These are phyloP conservation scores for Orycteropus afer DNA, from an alignment of 2,113 vertebrate genomes.

Conservation along the genomic window DNA sequence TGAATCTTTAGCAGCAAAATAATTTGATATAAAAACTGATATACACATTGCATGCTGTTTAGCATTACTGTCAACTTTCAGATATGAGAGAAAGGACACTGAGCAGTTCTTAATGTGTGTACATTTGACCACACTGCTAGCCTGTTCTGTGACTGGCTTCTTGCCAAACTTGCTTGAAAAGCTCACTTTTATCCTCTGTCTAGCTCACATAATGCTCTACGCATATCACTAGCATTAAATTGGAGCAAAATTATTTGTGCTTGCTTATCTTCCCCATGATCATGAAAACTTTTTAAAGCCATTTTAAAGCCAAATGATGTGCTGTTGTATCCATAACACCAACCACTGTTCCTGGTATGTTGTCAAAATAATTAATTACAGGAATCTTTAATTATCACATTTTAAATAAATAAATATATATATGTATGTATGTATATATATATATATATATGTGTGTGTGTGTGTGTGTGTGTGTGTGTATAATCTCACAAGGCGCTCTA, in stretches of 20 bases:
- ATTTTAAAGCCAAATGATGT: not conserved
- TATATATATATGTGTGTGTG: too few species aligned
- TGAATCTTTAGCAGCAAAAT: not conserved
- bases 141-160: not conserved
- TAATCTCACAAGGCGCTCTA: too few species aligned
- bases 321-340: not conserved
- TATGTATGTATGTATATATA: too few species aligned
- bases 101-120: rapidly evolving
- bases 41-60: not conserved
- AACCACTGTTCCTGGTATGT: not conserved
- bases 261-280: not conserved
- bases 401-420: too few species aligned
- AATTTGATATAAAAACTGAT: not conserved
- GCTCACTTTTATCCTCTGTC: not conserved
- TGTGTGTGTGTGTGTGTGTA: too few species aligned
- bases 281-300: not conserved
- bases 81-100: not conserved
- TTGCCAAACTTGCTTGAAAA: not conserved
- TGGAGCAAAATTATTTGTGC: not conserved
- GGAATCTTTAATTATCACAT: not conserved
- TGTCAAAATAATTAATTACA: not conserved
- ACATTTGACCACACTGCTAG: not conserved
- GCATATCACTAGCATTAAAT: not conserved
- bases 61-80: not conserved
- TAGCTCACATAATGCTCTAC: not conserved